phyloP scores from a whole-genome alignment of 2,113 vertebrate species.

The Pelodiscus sinensis region DNA sequence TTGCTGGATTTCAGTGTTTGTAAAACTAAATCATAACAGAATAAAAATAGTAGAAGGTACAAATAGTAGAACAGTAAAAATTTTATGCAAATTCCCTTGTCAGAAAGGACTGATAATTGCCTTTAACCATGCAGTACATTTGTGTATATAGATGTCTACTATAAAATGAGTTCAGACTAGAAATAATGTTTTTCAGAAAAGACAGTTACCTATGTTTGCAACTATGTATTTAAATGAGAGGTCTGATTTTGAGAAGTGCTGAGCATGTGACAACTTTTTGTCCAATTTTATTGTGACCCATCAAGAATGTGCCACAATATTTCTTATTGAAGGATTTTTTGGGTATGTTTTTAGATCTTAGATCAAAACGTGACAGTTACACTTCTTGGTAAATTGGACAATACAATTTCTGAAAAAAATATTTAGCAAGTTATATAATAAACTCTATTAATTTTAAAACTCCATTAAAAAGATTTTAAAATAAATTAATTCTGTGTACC shows the following conservation, averaged over 20 bases:
- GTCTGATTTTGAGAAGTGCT: background rate
- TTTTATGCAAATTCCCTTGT: background rate
- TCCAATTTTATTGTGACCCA: background rate
- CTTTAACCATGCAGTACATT: background rate
- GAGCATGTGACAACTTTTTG: background rate
- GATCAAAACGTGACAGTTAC: background rate
- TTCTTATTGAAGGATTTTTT: background rate
- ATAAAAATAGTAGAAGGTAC: background rate
- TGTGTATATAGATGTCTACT: background rate
- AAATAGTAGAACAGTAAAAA: too few relatives aligned
- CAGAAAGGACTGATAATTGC: background rate
- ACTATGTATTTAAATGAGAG: background rate
- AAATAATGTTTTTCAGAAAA: background rate
- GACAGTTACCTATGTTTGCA: background rate
- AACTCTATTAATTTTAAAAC: background rate
- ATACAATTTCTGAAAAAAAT: background rate
- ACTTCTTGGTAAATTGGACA: background rate
- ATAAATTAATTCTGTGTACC: background rate
- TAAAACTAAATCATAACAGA: background rate
- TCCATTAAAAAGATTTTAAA: background rate
- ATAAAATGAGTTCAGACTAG: background rate
- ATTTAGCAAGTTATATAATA: slow-evolving; percentile 13
- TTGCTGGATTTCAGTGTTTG: background rate
- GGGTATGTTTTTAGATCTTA: background rate
- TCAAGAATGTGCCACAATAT: fast-evolving